These are phyloP conservation scores for Azemiops feae DNA, from an alignment of 2,113 vertebrate genomes.

Conservation along the genomic window DNA sequence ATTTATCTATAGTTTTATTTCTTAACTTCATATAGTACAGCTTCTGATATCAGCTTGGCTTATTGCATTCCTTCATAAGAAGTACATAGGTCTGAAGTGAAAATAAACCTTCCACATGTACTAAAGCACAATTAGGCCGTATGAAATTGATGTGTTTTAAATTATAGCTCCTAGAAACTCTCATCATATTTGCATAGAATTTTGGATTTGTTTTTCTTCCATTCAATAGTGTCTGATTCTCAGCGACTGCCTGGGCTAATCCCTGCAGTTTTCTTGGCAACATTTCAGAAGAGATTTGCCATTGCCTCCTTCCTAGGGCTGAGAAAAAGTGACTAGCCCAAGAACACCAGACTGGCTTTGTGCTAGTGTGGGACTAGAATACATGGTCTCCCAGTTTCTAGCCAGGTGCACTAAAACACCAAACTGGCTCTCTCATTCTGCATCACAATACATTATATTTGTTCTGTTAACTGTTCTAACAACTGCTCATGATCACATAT, in stretches of 20 bases:
- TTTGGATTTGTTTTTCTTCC: background rate
- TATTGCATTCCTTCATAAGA: background rate
- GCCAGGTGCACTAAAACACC: too few relatives aligned
- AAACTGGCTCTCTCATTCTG: background rate
- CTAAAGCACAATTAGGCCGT: background rate
- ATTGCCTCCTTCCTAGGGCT: background rate
- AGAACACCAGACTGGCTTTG: background rate
- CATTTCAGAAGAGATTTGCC: background rate
- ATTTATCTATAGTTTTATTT: background rate
- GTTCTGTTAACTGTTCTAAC: background rate
- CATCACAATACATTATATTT: background rate
- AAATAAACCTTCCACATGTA: background rate
- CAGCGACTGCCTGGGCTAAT: background rate
- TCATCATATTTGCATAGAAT: background rate
- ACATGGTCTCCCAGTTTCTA: background rate
- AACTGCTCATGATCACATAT: constrained; percentile 9
- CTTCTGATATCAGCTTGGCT: background rate
- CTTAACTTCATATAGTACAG: background rate
- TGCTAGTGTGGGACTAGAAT: background rate
- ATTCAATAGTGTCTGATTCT: background rate
- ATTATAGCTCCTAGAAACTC: background rate
- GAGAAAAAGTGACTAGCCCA: background rate
- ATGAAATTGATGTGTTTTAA: background rate
- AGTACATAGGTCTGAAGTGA: background rate
- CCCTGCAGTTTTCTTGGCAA: background rate